Conservation (phyloP, 2,888 invertebrate genomes). For the Drosophila pseudotalamancana region DNA sequence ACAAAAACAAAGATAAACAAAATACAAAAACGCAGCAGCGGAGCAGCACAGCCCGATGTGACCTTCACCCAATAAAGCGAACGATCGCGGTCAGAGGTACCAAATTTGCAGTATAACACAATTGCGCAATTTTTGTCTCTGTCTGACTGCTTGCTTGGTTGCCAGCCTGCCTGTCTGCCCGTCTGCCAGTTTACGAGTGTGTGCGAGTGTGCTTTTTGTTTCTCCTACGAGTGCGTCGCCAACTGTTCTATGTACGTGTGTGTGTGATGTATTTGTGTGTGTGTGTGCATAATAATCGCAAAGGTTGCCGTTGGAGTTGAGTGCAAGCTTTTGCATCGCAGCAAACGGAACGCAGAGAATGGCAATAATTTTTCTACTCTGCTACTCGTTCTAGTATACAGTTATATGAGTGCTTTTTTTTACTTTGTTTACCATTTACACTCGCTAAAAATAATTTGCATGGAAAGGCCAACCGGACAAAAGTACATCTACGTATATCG, state of each 20-base stretch:
- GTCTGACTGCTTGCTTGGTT: conserved; percentile 10
- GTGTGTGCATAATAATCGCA: background rate
- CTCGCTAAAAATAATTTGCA: background rate
- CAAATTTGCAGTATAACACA: conserved; percentile 67
- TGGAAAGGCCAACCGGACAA: background rate
- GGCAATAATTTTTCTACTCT: background rate
- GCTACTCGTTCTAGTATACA: background rate
- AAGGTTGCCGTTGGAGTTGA: background rate
- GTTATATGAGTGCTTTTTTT: background rate
- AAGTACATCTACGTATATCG: no score
- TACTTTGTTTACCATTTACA: background rate
- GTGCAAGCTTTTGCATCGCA: background rate
- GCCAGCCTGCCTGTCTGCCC: conserved; percentile 2
- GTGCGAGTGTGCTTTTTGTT: conserved; percentile 7
- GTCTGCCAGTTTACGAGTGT: background rate
- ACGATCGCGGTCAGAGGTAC: conserved; percentile 62
- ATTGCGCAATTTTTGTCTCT: conserved; percentile 48
- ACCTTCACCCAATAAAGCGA: conserved; percentile 76
- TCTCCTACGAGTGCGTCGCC: conserved; percentile 11
- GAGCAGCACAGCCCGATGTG: conserved; percentile 41
- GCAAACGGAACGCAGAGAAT: background rate
- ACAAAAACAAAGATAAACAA: conserved; percentile 21
- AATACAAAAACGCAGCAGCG: conserved; percentile 20
- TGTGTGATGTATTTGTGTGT: background rate
- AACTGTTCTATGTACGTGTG: background rate